Evolutionary conservation across 2,888 invertebrate species (phyloP).

Genomic region (Drosophila borealis): DNA sequence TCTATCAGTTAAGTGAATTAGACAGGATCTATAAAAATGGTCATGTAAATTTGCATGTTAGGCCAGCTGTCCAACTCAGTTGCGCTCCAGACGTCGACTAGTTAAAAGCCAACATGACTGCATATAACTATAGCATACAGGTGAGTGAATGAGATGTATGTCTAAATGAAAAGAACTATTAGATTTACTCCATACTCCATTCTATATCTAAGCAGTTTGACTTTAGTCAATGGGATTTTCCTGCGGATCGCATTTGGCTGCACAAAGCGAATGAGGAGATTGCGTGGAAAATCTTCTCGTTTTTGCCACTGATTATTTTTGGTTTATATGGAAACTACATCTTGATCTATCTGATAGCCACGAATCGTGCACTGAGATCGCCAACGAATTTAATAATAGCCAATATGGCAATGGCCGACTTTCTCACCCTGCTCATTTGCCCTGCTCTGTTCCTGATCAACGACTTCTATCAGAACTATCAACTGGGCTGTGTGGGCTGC

Average conservation of each 20-base stretch:
- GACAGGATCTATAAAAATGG: slow-evolving; percentile 36
- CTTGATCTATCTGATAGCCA: slow-evolving; percentile 88
- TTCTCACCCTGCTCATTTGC: slow-evolving; percentile 88
- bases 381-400: slow-evolving; percentile 90
- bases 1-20: slow-evolving; percentile 66
- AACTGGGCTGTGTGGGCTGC: slow-evolving; percentile 90
- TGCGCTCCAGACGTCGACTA: slow-evolving; percentile 8
- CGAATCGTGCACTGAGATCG: slow-evolving; percentile 88
- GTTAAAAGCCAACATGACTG: slow-evolving; percentile 39
- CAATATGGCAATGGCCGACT: slow-evolving; percentile 91
- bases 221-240: slow-evolving; percentile 80
- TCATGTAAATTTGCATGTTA: slow-evolving; percentile 55
- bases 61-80: slow-evolving; percentile 36
- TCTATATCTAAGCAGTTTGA: slow-evolving; percentile 84
- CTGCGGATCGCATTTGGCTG: slow-evolving; percentile 89
- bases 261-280: slow-evolving; percentile 87
- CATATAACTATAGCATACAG: slow-evolving; percentile 17
- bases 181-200: not conserved
- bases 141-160: slow-evolving; percentile 31
- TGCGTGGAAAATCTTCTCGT: slow-evolving; percentile 87
- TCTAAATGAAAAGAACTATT: not conserved
- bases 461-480: slow-evolving; percentile 92
- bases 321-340: slow-evolving; percentile 89
- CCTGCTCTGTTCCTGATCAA: slow-evolving; percentile 91
- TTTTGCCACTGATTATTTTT: slow-evolving; percentile 87